Evolutionary conservation across 2,888 invertebrate species (phyloP).

Genomic region (Brachylomia viminalis): DNA sequence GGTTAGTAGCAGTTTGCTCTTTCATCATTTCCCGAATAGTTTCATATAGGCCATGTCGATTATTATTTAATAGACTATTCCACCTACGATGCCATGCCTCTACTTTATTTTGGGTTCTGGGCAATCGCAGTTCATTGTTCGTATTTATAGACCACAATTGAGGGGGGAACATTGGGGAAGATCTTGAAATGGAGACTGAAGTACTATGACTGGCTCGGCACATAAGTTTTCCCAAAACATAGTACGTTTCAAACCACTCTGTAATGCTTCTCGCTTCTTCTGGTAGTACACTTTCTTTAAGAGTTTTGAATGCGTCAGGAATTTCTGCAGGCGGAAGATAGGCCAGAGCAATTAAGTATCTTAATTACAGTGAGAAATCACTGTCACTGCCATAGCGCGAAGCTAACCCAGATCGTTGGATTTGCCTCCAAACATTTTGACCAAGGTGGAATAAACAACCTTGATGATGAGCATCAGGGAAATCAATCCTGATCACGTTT

Average conservation of each 20-base stretch:
- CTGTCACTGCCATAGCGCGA: slow-evolving; percentile 1
- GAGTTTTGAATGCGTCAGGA: no score
- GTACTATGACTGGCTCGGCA: not conserved
- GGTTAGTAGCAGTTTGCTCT: slow-evolving; percentile 13
- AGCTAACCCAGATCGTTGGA: slow-evolving; percentile 5
- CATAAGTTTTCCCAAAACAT: no score
- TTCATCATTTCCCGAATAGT: slow-evolving; percentile 8
- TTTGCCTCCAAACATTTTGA: slow-evolving; percentile 7
- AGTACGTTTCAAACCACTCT: no score
- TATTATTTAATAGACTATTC: slow-evolving; percentile 8
- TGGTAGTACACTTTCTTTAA: no score
- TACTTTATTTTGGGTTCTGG: not conserved
- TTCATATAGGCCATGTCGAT: slow-evolving; percentile 1
- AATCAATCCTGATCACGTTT: slow-evolving; percentile 6
- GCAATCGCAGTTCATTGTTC: not conserved
- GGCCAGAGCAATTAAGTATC: not conserved
- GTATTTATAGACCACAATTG: slow-evolving; percentile 7
- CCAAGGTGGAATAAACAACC: not conserved
- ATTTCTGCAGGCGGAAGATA: no score
- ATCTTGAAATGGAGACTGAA: slow-evolving; percentile 11
- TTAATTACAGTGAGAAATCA: slow-evolving; percentile 1
- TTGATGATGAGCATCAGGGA: slow-evolving; percentile 6
- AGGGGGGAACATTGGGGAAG: slow-evolving; percentile 6
- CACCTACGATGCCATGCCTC: slow-evolving; percentile 14
- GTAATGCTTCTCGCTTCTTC: no score